phyloP scores from a whole-genome alignment of 2,888 invertebrate species.

The Shargacucullia verbasci region DNA sequence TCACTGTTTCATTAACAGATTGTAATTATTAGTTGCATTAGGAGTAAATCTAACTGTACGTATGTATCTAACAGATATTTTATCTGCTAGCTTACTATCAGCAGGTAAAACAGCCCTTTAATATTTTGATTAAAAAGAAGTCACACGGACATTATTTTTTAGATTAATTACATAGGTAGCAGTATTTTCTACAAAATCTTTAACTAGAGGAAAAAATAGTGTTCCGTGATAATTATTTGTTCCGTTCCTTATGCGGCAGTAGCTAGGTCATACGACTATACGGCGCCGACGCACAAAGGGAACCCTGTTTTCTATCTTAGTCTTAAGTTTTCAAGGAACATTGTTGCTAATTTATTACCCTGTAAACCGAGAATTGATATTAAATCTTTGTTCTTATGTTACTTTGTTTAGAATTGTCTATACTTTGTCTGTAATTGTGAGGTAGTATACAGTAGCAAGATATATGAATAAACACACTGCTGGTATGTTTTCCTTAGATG shows the following conservation, averaged over 20 bases:
- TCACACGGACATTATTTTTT: too few relatives aligned
- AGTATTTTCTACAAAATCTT: neutral
- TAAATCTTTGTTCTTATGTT: constrained; percentile 51
- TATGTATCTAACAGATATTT: too few relatives aligned
- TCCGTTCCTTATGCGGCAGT: constrained; percentile 41
- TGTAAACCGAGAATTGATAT: constrained; percentile 49
- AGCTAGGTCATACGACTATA: constrained; percentile 56
- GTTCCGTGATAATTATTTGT: constrained; percentile 10
- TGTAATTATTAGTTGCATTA: too few relatives aligned
- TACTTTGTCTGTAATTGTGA: constrained; percentile 12
- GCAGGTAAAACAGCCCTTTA: too few relatives aligned
- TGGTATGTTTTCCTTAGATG: constrained; percentile 19
- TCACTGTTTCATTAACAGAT: too few relatives aligned
- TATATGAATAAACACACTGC: constrained; percentile 7
- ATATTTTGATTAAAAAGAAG: too few relatives aligned
- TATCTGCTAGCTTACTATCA: too few relatives aligned
- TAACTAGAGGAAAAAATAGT: constrained; percentile 22
- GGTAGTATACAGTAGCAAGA: neutral
- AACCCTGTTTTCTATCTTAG: constrained; percentile 58
- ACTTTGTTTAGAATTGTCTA: constrained; percentile 30
- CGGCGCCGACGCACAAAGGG: constrained; percentile 55
- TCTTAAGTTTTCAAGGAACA: constrained; percentile 59
- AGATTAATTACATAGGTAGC: too few relatives aligned
- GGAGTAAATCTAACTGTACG: too few relatives aligned
- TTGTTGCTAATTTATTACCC: constrained; percentile 62